A percentile compares a stretch with the other conserved stretches of the same genome.
These are phyloP conservation scores for Maconellicoccus hirsutus DNA, from an alignment of 1,140 invertebrate species.

Conservation along the genomic window DNA sequence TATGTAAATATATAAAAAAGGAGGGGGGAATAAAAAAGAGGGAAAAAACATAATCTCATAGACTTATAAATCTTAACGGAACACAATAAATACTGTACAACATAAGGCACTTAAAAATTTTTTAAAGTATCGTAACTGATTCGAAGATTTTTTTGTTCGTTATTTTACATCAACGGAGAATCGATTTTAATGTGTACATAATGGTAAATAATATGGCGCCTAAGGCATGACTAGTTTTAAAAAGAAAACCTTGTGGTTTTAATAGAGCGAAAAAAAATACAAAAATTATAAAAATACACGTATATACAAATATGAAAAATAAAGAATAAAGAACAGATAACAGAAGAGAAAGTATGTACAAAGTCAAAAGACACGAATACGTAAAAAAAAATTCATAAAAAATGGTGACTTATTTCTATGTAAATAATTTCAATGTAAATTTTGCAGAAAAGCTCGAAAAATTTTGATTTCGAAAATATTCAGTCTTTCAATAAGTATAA, in stretches of 20 bases:
- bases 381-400: not conserved
- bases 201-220: constrained; percentile 19
- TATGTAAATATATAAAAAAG: constrained; percentile 16
- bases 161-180: not conserved
- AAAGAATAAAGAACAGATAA: not conserved
- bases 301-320: not conserved
- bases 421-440: no score
- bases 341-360: constrained; percentile 16
- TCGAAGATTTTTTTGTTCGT: constrained; percentile 10
- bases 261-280: not conserved
- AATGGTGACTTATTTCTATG: not conserved
- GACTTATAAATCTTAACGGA: constrained; percentile 10
- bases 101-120: constrained; percentile 15
- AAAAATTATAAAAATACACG: not conserved
- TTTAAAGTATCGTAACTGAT: not conserved
- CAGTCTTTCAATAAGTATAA: not conserved
- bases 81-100: constrained; percentile 19
- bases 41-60: constrained; percentile 12
- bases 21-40: not conserved
- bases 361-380: not conserved
- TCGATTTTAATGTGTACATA: not conserved
- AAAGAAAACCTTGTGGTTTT: not conserved
- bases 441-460: no score
- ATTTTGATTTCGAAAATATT: not conserved
- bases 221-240: constrained; percentile 21